phyloP scores from a whole-genome alignment of 2,888 invertebrate species.

The Meliscaeva auricollis region DNA sequence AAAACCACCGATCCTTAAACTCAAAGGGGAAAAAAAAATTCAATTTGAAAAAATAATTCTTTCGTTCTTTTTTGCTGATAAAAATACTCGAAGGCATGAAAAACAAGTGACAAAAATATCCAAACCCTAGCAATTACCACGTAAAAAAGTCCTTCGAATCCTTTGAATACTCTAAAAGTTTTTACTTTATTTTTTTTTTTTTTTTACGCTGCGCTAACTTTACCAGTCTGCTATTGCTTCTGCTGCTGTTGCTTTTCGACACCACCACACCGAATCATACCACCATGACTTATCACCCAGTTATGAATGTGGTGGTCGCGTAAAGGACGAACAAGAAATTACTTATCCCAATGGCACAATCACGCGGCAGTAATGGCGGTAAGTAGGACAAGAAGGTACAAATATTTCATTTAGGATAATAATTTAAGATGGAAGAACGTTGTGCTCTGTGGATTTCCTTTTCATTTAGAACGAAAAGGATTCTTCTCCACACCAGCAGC shows the following conservation, averaged over 20 bases:
- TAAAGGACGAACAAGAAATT: conserved; percentile 26
- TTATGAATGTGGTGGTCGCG: conserved; percentile 54
- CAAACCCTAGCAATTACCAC: conserved; percentile 64
- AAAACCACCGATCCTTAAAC: background rate
- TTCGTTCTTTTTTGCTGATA: background rate
- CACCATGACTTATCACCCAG: conserved; percentile 61
- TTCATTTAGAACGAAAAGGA: conserved; percentile 15
- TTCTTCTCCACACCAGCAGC: background rate
- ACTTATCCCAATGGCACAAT: conserved; percentile 59
- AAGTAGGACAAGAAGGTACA: conserved; percentile 43
- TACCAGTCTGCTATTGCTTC: background rate
- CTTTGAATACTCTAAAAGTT: conserved; percentile 35
- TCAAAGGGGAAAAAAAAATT: conserved; percentile 5
- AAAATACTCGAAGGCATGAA: conserved; percentile 3
- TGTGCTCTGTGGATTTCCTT: conserved; percentile 9
- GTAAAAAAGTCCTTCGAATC: conserved; percentile 58
- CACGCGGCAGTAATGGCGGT: conserved; percentile 38
- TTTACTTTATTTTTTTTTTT: background rate
- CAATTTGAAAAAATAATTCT: conserved; percentile 18
- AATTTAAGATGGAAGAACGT: conserved; percentile 7
- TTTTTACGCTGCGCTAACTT: background rate
- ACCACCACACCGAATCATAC: background rate
- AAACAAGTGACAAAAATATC: conserved; percentile 30
- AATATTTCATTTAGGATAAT: conserved; percentile 30
- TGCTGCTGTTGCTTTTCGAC: background rate